These are phyloP conservation scores for Cataglyphis cursor DNA, from an alignment of 2,888 invertebrate species.

Conservation along the genomic window DNA sequence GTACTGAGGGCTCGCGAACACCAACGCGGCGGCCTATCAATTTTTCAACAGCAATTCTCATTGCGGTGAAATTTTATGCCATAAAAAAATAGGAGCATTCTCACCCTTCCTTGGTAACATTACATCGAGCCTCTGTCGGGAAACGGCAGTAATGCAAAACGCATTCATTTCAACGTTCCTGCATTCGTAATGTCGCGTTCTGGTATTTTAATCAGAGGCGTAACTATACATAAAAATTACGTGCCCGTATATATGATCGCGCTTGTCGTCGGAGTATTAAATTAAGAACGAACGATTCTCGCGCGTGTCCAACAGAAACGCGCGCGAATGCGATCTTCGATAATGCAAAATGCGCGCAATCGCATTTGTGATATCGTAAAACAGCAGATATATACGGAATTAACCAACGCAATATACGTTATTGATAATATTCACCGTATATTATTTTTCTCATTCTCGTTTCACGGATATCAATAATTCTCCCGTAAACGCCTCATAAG, in stretches of 20 bases:
- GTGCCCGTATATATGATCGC: slow-evolving; percentile 55
- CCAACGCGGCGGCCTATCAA: slow-evolving; percentile 74
- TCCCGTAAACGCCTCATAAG: slow-evolving; percentile 16
- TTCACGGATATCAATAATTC: slow-evolving; percentile 28
- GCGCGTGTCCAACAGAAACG: not conserved
- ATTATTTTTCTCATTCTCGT: slow-evolving; percentile 42
- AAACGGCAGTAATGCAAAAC: slow-evolving; percentile 76
- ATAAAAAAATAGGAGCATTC: slow-evolving; percentile 78
- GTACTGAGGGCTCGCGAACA: slow-evolving; percentile 58
- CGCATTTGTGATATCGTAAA: slow-evolving; percentile 14
- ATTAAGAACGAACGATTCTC: slow-evolving; percentile 62
- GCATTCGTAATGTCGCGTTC: slow-evolving; percentile 76
- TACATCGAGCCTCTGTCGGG: slow-evolving; percentile 69
- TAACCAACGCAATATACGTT: slow-evolving; percentile 22
- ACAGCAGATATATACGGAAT: slow-evolving; percentile 11
- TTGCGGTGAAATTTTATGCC: slow-evolving; percentile 78
- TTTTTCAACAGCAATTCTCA: slow-evolving; percentile 82
- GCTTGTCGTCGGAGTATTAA: slow-evolving; percentile 58
- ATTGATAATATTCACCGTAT: slow-evolving; percentile 14
- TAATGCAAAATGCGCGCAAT: slow-evolving; percentile 39
- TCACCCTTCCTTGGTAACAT: slow-evolving; percentile 59
- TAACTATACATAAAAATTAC: slow-evolving; percentile 71
- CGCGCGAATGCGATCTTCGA: slow-evolving; percentile 7
- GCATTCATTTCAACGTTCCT: slow-evolving; percentile 77
- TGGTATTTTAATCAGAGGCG: slow-evolving; percentile 76